Evolutionary conservation across 2,797 vertebrate species (phyloP).

Genomic region (Rhinella marina): DNA sequence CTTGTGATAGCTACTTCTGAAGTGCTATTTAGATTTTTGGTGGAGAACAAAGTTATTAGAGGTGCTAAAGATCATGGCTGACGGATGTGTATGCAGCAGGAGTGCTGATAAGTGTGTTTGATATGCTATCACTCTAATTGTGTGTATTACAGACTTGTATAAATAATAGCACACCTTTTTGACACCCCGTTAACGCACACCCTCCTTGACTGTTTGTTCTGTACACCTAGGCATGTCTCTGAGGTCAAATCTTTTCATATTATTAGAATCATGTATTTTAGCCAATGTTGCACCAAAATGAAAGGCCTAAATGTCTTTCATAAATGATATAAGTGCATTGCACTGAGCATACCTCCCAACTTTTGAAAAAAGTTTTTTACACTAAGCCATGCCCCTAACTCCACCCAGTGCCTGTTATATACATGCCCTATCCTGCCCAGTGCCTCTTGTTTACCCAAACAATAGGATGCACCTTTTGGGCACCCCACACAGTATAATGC

Average conservation of each 20-base stretch:
- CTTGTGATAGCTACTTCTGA: background rate
- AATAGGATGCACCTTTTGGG: no score
- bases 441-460: no score
- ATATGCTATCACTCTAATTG: conserved; percentile 41
- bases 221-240: background rate
- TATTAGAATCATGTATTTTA: background rate
- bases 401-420: no score
- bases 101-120: conserved; percentile 44
- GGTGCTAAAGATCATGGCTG: conserved; percentile 2
- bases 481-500: no score
- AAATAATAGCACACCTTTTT: conserved; percentile 55
- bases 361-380: no score
- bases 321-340: no score
- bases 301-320: background rate
- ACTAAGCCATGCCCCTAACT: no score
- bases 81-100: conserved; percentile 18
- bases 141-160: conserved; percentile 41
- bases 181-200: conserved; percentile 14
- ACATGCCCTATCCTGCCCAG: no score
- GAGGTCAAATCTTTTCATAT: background rate
- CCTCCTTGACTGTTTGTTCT: conserved; percentile 11
- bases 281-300: background rate
- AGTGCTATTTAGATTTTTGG: background rate
- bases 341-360: no score
- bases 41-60: background rate